Conservation (phyloP, 2,113 vertebrate genomes). For the Hemiprocne comata region DNA sequence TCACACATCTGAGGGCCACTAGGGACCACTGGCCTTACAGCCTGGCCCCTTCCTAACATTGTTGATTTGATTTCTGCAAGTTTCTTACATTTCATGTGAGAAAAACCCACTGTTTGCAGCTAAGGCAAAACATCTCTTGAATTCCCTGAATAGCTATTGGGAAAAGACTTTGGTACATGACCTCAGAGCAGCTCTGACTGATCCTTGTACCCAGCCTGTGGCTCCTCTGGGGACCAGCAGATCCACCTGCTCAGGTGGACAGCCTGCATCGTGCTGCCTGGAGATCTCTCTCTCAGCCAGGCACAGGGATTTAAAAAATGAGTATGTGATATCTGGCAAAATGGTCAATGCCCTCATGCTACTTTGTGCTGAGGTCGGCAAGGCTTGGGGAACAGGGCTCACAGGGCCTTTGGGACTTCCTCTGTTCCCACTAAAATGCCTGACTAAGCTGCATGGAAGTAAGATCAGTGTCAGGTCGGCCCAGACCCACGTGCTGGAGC, state of each 20-base stretch:
- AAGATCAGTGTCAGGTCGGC: not conserved
- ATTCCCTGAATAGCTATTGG: not conserved
- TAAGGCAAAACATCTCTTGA: not conserved
- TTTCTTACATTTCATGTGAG: not conserved
- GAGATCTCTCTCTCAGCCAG: not conserved
- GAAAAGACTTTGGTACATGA: not conserved
- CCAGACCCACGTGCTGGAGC: not conserved
- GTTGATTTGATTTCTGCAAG: not conserved
- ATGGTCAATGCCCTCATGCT: fast-evolving
- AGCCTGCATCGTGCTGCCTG: fast-evolving
- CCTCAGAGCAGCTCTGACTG: not conserved
- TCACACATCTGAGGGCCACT: not conserved
- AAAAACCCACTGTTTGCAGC: not conserved
- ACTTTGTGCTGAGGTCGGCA: not conserved
- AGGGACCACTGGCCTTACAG: not conserved
- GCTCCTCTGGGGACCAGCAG: too few species aligned
- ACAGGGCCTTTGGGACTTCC: not conserved
- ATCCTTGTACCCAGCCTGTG: not conserved
- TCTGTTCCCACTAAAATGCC: not conserved
- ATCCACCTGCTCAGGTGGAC: not conserved
- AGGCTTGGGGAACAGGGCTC: not conserved
- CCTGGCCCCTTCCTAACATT: not conserved
- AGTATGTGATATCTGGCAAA: not conserved
- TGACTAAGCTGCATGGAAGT: not conserved
- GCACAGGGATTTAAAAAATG: not conserved